A percentile compares a stretch with the other conserved stretches of the same genome.
Evolutionary conservation across 2,888 invertebrate genomes (phyloP).

Genomic region (Chrysolina haemoptera): DNA sequence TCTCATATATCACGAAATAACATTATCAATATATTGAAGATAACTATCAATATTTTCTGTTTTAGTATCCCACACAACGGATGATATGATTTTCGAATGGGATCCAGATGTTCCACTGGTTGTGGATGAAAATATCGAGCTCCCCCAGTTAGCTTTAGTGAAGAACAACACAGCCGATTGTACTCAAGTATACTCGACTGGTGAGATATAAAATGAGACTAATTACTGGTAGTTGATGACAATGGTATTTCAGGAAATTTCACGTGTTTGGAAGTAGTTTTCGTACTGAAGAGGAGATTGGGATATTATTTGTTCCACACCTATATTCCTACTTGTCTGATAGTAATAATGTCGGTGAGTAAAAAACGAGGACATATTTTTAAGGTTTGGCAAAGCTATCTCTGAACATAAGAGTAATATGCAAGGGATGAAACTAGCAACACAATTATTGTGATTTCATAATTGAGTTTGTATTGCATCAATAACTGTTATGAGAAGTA

Average conservation of each 20-base stretch:
- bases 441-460: no score
- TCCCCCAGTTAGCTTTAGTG: constrained; percentile 89
- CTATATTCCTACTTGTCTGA: constrained; percentile 93
- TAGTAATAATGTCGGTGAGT: constrained; percentile 94
- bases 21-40: no score
- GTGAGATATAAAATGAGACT: constrained; percentile 66
- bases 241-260: constrained; percentile 81
- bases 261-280: constrained; percentile 92
- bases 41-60: no score
- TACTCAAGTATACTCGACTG: constrained; percentile 93
- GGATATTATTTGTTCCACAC: constrained; percentile 95
- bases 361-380: neutral
- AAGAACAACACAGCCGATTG: constrained; percentile 93
- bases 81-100: constrained; percentile 95
- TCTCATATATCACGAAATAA: no score
- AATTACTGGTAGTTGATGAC: neutral
- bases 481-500: no score
- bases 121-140: constrained; percentile 90
- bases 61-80: constrained; percentile 92
- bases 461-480: no score
- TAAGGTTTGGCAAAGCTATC: no score
- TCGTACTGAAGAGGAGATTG: constrained; percentile 88
- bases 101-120: constrained; percentile 91
- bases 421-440: no score
- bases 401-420: no score